These are phyloP conservation scores for Anser brachyrhynchus DNA, from an alignment of 2,113 vertebrate species.

Conservation along the genomic window DNA sequence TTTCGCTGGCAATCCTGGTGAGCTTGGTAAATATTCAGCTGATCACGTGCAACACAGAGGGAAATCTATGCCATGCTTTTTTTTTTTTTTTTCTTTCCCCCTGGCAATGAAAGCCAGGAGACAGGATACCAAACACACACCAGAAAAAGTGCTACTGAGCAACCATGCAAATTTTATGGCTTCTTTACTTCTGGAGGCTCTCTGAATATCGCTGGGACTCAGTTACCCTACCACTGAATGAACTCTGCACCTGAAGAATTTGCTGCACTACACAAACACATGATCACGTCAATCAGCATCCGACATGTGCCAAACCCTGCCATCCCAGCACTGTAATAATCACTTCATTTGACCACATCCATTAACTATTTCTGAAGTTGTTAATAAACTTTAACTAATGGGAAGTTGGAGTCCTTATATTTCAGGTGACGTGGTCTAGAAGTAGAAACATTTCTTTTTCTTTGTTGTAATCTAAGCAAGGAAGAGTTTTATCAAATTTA, in stretches of 20 bases:
- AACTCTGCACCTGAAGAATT: neutral
- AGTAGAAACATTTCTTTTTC: neutral
- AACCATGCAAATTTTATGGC: neutral
- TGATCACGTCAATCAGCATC: slow-evolving; percentile 6
- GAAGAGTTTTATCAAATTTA: slow-evolving; percentile 2
- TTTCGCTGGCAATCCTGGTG: neutral
- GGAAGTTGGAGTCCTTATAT: slow-evolving; percentile 24
- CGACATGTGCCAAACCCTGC: neutral
- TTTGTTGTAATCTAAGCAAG: slow-evolving; percentile 2
- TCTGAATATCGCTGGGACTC: neutral
- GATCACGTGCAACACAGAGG: neutral
- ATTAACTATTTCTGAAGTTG: slow-evolving; percentile 12
- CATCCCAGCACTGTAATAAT: slow-evolving; percentile 24
- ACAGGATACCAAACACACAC: neutral
- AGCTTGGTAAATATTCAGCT: neutral
- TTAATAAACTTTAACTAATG: slow-evolving; percentile 63
- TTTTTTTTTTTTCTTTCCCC: neutral
- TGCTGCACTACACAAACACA: neutral
- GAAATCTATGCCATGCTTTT: neutral
- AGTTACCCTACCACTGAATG: neutral
- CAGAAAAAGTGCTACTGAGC: neutral
- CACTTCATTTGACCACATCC: slow-evolving; percentile 41
- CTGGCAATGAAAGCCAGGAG: neutral
- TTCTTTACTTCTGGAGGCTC: neutral
- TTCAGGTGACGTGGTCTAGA: slow-evolving; percentile 9